These are phyloP conservation scores for Pristiophorus japonicus DNA, from an alignment of 2,113 vertebrate species.

Conservation along the genomic window DNA sequence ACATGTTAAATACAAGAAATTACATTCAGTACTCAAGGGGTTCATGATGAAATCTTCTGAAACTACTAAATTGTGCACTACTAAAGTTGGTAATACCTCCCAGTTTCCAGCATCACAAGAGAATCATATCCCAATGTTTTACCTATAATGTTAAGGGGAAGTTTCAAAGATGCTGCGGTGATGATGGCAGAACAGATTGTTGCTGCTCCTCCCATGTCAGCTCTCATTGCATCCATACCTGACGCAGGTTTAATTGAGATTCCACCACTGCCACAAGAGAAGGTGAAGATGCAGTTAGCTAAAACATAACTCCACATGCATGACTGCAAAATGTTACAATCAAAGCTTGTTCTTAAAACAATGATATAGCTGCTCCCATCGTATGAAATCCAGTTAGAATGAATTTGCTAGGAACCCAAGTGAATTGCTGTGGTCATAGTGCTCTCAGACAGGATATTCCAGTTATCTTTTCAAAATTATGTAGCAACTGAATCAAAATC, in stretches of 20 bases:
- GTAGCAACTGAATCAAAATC: background rate
- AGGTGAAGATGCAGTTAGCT: background rate
- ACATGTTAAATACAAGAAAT: background rate
- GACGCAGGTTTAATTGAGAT: slow-evolving; percentile 87
- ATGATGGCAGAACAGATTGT: slow-evolving; percentile 82
- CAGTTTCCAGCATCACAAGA: background rate
- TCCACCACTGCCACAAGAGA: slow-evolving; percentile 68
- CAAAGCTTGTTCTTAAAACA: background rate
- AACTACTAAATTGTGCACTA: background rate
- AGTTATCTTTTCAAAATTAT: background rate
- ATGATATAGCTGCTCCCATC: background rate
- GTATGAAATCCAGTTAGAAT: background rate
- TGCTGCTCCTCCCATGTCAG: slow-evolving; percentile 95
- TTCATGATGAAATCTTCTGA: background rate
- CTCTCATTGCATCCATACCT: slow-evolving; percentile 92
- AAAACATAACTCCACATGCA: background rate
- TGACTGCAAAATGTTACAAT: background rate
- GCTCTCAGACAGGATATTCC: background rate
- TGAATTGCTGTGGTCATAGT: background rate
- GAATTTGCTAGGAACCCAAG: background rate
- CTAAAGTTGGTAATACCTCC: background rate
- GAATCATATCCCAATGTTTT: slow-evolving; percentile 42
- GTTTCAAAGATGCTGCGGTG: slow-evolving; percentile 75
- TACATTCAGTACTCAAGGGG: background rate
- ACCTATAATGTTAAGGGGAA: slow-evolving; percentile 88